Conservation (phyloP, 2,113 vertebrate species). For the zebrafish (Danio rerio) region DNA sequence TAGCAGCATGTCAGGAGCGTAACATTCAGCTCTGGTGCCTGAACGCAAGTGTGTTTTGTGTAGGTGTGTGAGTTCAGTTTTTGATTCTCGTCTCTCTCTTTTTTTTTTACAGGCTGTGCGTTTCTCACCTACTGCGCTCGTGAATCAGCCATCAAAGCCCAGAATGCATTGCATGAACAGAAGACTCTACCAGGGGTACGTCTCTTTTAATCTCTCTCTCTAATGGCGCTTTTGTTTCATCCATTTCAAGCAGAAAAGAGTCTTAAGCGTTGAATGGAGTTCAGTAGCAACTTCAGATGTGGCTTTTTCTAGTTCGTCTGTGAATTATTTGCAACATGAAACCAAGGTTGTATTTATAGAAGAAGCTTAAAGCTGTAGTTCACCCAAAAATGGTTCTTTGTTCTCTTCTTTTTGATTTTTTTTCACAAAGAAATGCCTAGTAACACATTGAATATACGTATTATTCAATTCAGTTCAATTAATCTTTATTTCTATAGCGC, state of each 20-base stretch:
- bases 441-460: too few relatives aligned
- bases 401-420: not conserved
- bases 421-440: not conserved
- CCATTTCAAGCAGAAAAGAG: not conserved
- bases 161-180: conserved; percentile 65
- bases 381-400: not conserved
- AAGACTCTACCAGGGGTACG: conserved; percentile 64
- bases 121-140: conserved; percentile 64
- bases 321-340: not conserved
- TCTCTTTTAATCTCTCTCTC: conserved; percentile 38
- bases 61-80: conserved; percentile 33
- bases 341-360: not conserved
- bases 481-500: too few relatives aligned
- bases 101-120: conserved; percentile 58
- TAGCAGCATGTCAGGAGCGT: not conserved
- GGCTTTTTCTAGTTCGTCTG: not conserved
- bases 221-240: not conserved
- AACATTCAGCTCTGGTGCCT: not conserved
- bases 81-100: conserved; percentile 46
- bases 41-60: conserved; percentile 43
- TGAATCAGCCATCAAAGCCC: conserved; percentile 64
- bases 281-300: not conserved
- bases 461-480: too few relatives aligned
- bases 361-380: not conserved
- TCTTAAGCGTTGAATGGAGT: not conserved